Evolutionary conservation across 2,888 invertebrate species (phyloP).

Genomic region (Amphipyra berbera): DNA sequence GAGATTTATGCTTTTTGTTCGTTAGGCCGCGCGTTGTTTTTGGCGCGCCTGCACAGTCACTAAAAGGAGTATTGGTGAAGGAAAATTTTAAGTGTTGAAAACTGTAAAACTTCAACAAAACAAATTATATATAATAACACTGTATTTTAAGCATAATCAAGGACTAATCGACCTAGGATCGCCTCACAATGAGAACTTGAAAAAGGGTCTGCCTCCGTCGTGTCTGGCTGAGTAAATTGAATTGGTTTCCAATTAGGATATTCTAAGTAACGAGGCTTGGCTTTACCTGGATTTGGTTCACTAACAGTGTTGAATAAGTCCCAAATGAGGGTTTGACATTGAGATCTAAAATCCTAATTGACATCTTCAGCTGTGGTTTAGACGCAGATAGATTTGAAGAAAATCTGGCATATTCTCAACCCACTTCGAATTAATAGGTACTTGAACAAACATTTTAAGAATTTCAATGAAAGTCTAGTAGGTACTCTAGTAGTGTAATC

Average conservation of each 20-base stretch:
- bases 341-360: slow-evolving; percentile 5
- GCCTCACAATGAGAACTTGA: neutral
- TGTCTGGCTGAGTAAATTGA: slow-evolving; percentile 8
- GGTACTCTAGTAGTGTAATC: neutral
- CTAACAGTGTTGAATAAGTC: slow-evolving; percentile 16
- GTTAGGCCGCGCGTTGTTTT: too few species aligned
- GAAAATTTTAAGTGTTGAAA: too few species aligned
- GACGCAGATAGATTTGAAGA: neutral
- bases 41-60: too few species aligned
- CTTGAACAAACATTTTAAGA: neutral
- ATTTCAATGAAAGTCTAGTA: neutral
- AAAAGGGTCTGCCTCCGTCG: neutral
- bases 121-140: too few species aligned
- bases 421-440: neutral
- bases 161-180: neutral
- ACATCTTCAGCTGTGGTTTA: neutral
- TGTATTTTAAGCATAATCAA: too few species aligned
- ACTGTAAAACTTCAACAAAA: too few species aligned
- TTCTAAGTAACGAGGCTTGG: slow-evolving; percentile 7
- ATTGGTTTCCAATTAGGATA: slow-evolving; percentile 28
- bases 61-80: too few species aligned
- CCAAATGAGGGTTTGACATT: slow-evolving; percentile 11
- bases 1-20: slow-evolving; percentile 61
- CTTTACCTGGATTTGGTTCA: slow-evolving; percentile 24
- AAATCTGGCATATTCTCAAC: neutral